Base-by-base conservation (phyloP, 2,113 vertebrate species). In the Eidolon helvum region DNA sequence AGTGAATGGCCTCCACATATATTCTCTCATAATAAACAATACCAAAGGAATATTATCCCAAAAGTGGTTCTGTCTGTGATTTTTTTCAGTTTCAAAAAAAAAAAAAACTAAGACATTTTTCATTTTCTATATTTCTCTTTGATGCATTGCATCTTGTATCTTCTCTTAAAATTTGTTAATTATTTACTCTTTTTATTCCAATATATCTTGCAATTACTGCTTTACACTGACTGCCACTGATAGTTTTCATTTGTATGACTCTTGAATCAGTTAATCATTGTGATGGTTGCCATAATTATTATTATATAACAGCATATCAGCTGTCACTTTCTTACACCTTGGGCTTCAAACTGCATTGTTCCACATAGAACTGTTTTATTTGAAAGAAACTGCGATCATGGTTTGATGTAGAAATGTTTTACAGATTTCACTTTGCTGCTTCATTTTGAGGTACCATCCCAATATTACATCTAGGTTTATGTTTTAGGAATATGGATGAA, bases 281-380 rank as follows among this genome's bases (percentile, higher is more conserved):
- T 86, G 35, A 71, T 96, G 30, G 7, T 71, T 94, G 30, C 26
- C 24, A 87, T 59, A 90, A 63, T 59, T 94, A 11, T 4, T 66
- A 75, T 75, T 80, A 28, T 45, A 55, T 79, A 84, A 38, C 28
- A 84, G 28, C 28, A 43, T 57, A 35, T 82, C 33, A 19, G 14
- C 48, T 88, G 21, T 68, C 35, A 93, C 26, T 92, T 75, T 80
- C 26, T 35, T 86, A 43, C 35, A n/a, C 6, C 10, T 96, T 93
- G 78, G 19, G 8, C 33, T 91, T 97, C 80, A 87, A 55, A 94
- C 4, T 84, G 12, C 21, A 92, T 90, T 96, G 30, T 80, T 95
- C 30, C 19, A 88, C 18, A 50, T 50, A 74, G 24, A 94, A 4
- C n/a, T 96, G 55, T 93, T 93, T 91, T 89, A 80, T 80, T 93